Conservation (phyloP, 2,888 invertebrate genomes). For the Rhabditoides inermis region DNA sequence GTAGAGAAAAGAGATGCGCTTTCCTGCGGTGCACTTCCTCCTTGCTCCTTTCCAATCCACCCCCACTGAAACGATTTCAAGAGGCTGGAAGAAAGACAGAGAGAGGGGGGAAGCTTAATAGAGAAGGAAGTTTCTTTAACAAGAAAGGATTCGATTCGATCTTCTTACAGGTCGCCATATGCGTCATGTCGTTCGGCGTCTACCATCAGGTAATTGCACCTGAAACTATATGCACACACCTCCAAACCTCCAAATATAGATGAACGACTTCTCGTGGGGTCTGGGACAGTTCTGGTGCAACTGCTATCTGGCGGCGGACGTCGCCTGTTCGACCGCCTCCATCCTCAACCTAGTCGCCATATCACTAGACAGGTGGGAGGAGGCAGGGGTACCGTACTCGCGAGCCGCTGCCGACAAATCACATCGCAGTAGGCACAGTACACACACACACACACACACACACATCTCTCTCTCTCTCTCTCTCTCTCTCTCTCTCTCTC, state of each 20-base stretch:
- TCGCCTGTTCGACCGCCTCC: slow-evolving; percentile 90
- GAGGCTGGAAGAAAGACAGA: no score
- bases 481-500: neutral
- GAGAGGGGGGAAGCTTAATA: no score
- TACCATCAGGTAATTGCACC: slow-evolving; percentile 79
- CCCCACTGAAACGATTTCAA: no score
- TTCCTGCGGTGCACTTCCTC: no score
- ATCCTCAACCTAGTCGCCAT: slow-evolving; percentile 95
- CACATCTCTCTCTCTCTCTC: no score
- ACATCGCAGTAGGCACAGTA: neutral
- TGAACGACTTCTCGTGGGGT: slow-evolving; percentile 64
- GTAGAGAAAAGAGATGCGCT: no score
- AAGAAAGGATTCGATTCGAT: no score
- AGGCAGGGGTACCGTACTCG: neutral
- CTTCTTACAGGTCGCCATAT: slow-evolving; percentile 71
- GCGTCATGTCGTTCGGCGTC: slow-evolving; percentile 97
- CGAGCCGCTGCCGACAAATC: neutral
- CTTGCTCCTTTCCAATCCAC: no score
- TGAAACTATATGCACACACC: neutral
- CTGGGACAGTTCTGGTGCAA: slow-evolving; percentile 84
- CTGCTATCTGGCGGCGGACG: slow-evolving; percentile 94
- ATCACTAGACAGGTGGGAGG: slow-evolving; percentile 81
- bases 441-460: neutral
- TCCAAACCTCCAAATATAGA: slow-evolving; percentile 42
- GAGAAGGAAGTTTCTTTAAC: no score